Evolutionary conservation across 2,797 vertebrate genomes (phyloP), one percentile per base, ranked within the genome.

Genomic region (Bufotes viridis): DNA sequence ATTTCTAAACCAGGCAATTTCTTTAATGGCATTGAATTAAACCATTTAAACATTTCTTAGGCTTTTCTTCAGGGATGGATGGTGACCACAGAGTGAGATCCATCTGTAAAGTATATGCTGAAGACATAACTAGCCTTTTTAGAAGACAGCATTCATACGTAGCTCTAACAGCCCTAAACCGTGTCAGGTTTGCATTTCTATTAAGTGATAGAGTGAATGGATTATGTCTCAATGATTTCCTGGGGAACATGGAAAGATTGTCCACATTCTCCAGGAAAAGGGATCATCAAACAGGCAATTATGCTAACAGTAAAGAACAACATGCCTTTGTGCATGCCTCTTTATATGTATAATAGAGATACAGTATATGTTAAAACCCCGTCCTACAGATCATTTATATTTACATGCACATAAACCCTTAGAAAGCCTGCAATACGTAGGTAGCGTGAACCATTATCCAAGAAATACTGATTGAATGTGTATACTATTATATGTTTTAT

Each of bases 201-300:
- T 14, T 83, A 83, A 63, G 42, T 55, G 60, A 83, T 53, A 42
- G 24, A 83, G 81, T 26, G 57, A 82, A 57, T 82, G 61, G 61
- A 78, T 83, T 87, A 34, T 83, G 24, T 87, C 69, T 53, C 26
- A 34, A 8, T 87, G 87, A 82, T 87, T 83, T 87, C 87, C 87
- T 74, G 7, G n/a, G 61, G 76, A 80, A 80, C 2, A 72, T 34
- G 51, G 76, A 24, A 86, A 55, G 70, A 34, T 34, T 86, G 85
- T 57, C 24, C 49, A 69, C 18, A 53, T 69, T 67, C 63, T 81
- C 65, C 26, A 69, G 53, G 51, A 80, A 81, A 86, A 80, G 60
- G 63, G 12, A 60, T 42, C 85, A 86, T 85, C 83, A 86, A 80
- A 86, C 63, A 81, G 69, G 78, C 76, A 86, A 86, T 79, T 86